phyloP scores from a whole-genome alignment of 1,140 invertebrate genomes.

The Marisa cornuarietis region DNA sequence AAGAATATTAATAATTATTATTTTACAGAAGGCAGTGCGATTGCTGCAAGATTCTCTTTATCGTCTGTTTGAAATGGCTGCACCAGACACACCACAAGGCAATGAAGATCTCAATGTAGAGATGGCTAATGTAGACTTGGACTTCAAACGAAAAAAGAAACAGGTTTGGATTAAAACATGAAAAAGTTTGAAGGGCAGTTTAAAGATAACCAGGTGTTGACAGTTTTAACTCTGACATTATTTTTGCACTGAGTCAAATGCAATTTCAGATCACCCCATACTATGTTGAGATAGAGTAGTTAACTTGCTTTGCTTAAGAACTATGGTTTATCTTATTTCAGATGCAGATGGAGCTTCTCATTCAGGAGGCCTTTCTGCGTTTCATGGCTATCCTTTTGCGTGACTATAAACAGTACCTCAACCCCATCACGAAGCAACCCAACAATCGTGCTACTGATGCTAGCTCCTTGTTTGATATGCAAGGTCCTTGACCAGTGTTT shows the following conservation, averaged over 20 bases:
- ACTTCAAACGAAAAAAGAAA: conserved; percentile 78
- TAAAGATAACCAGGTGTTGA: too few relatives aligned
- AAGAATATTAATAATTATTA: conserved; percentile 11
- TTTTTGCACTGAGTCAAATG: too few relatives aligned
- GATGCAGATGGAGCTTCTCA: conserved; percentile 82
- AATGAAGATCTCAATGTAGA: conserved; percentile 70
- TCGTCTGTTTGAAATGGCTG: conserved; percentile 73
- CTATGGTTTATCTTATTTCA: conserved; percentile 32
- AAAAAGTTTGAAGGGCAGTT: too few relatives aligned
- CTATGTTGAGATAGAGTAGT: too few relatives aligned
- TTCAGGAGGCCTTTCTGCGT: conserved; percentile 95
- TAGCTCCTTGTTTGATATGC: conserved; percentile 92
- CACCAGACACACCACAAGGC: conserved; percentile 44
- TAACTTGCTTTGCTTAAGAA: not conserved
- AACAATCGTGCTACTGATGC: conserved; percentile 90
- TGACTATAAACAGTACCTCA: conserved; percentile 88
- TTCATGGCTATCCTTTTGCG: conserved; percentile 95
- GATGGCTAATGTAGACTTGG: conserved; percentile 70
- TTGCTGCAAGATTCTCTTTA: conserved; percentile 79
- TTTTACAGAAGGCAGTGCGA: conserved; percentile 76
- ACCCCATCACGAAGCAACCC: conserved; percentile 94
- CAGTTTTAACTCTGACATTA: too few relatives aligned
- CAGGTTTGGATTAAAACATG: conserved; percentile 67
- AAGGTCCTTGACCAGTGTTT: conserved; percentile 72
- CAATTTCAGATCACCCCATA: too few relatives aligned